These are phyloP conservation scores for Ophion ellenae DNA, from an alignment of 2,888 invertebrate species.

Conservation along the genomic window DNA sequence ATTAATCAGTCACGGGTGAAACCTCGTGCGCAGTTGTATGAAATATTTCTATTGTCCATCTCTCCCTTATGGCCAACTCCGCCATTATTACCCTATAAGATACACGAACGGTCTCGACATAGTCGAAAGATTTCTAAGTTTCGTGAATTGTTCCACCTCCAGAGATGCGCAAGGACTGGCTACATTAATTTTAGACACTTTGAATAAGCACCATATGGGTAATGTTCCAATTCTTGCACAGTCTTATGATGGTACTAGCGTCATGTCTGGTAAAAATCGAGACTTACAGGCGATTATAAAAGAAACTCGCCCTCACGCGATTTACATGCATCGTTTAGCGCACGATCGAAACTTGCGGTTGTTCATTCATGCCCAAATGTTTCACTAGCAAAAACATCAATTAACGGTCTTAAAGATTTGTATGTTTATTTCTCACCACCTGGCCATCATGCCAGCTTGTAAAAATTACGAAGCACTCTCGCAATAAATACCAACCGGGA, in stretches of 20 bases:
- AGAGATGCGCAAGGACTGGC: slow-evolving; percentile 8
- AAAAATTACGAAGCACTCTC: neutral
- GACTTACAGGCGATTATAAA: slow-evolving; percentile 13
- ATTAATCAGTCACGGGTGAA: too few species aligned
- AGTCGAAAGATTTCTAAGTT: slow-evolving; percentile 5
- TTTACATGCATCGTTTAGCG: slow-evolving; percentile 12
- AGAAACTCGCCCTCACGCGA: slow-evolving; percentile 10
- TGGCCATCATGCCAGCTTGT: neutral
- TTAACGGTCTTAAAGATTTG: slow-evolving; percentile 2
- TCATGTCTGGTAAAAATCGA: slow-evolving; percentile 11
- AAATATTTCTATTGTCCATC: too few species aligned
- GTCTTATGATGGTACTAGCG: slow-evolving; percentile 5
- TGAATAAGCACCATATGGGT: neutral
- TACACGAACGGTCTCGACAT: neutral
- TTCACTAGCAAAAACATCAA: neutral
- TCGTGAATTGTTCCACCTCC: slow-evolving; percentile 3
- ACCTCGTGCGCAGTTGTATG: too few species aligned
- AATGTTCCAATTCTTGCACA: slow-evolving; percentile 5
- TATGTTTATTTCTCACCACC: neutral
- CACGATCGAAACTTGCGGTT: neutral
- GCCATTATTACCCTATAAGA: too few species aligned
- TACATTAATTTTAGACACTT: neutral
- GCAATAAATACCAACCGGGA: slow-evolving; percentile 4
- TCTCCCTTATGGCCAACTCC: too few species aligned
- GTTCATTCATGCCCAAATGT: neutral